Base-by-base conservation (phyloP, 2,888 invertebrate species). In the Plagodis pulveraria region DNA sequence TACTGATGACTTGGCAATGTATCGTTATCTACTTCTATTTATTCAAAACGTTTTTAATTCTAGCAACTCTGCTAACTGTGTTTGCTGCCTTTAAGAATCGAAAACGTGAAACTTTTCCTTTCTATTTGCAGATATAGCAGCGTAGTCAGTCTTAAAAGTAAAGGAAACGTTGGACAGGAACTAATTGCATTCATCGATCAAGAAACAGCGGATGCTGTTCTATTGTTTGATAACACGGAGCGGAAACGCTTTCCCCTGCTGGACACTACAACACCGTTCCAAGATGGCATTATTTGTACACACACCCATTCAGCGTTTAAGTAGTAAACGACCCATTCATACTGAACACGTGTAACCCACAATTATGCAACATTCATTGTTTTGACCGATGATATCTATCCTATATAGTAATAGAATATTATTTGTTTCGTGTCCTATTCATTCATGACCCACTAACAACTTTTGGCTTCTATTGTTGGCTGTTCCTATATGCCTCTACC, bases 271-370 rank as follows among this genome's bases (percentile, higher is more conserved):
- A 44, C 49, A 56, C 44, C 32, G 52, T 51, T 64, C 53, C 55
- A 50, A 56, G 43, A 61, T 55, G 57, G 43, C 56, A 61, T 57
- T 59, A 50, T 62, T 54, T 51, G 56, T 55, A 57, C 42, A 49
- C 56, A 61, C 38, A 47, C 12, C 52, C 50, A 62, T 62, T 62
- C 55, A 62, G n/a, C 32, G 41, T 60, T 72, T 73, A 70, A 77
- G 77, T 78, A 80, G 77, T 72, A 73, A 66, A 69, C 68, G 68
- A 70, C 60, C 74, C 81, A 80, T 82, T 83, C 79, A 83, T 76
- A 68, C 63, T 46, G 68, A 68, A 69, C 72, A 73, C 70, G 67
- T 74, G 78, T 79, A 79, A 65, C 73, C 66, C 71, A 77, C 76
- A 61, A 72, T 44, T 77, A 77, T 70, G 74, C 73, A 77, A 76